phyloP scores from a whole-genome alignment of 2,888 invertebrate genomes.

The Esperia sulphurella region DNA sequence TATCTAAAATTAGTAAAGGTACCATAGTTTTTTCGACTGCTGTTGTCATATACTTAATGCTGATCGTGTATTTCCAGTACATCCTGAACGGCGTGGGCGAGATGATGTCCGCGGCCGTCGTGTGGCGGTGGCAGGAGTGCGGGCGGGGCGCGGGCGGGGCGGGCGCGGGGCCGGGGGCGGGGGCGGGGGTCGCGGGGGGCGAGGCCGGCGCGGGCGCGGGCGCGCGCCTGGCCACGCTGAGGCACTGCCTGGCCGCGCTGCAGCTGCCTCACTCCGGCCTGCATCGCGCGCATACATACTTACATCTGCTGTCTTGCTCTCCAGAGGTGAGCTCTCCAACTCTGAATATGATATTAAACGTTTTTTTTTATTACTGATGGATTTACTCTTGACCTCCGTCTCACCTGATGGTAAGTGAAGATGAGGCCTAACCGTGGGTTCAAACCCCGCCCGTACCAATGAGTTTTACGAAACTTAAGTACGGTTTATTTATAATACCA shows the following conservation, averaged over 20 bases:
- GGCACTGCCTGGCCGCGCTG: slow-evolving; percentile 67
- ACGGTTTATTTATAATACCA: too few relatives aligned
- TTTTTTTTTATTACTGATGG: too few relatives aligned
- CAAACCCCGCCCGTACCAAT: too few relatives aligned
- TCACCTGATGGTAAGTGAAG: too few relatives aligned
- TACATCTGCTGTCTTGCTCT: slow-evolving; percentile 89
- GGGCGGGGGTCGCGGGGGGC: slow-evolving; percentile 69
- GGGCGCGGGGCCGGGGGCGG: slow-evolving; percentile 28
- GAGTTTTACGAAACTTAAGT: too few relatives aligned
- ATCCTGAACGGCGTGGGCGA: slow-evolving; percentile 94
- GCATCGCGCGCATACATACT: slow-evolving; percentile 93
- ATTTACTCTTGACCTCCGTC: too few relatives aligned
- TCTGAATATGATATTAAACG: too few relatives aligned
- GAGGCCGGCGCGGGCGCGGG: slow-evolving; percentile 27
- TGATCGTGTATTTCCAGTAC: too few relatives aligned
- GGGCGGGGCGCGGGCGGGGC: slow-evolving; percentile 69
- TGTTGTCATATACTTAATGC: too few relatives aligned
- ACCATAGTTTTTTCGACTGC: too few relatives aligned
- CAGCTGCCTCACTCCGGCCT: slow-evolving; percentile 72
- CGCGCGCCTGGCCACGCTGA: slow-evolving; percentile 49
- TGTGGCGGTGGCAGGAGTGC: slow-evolving; percentile 61
- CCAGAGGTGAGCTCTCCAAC: slow-evolving; percentile 91
- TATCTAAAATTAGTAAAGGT: too few relatives aligned
- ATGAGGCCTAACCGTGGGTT: too few relatives aligned
- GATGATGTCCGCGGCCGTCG: slow-evolving; percentile 85